Evolutionary conservation across 2,888 invertebrate genomes (phyloP), one percentile per base, ranked within the genome.

Genomic region (Mythimna pallens): DNA sequence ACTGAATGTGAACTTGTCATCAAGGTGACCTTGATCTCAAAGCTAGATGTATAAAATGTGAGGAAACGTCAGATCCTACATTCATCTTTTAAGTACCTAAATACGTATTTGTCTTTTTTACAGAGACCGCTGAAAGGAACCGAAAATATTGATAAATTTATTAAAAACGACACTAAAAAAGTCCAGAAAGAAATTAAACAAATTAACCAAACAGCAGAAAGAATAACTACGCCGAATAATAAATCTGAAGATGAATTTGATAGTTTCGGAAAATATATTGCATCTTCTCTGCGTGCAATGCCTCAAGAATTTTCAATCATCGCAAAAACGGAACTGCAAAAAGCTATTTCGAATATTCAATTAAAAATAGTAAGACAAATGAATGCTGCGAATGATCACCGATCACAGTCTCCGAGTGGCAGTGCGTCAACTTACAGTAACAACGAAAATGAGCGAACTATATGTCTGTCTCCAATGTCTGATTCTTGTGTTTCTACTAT

Each of bases 201-300:
- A 17, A 36, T 5, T 22, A 30, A 65, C 25, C 22, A 47, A 55
- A 30, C 20, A 25, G n/a, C 59, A 2, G 66, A 64, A 36, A 55
- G 20, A 12, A n/a, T 65, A 25, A 30, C 40, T 7, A 3, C 66
- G 12, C 20, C 52, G 55, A 68, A 14, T 25, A 62, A 22, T 20
- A 67, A 54, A 65, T 14, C 5, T 0, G 72, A 78, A 34, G 80
- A 80, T 17, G 80, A 80, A 14, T 80, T 72, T 36, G 81, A 82
- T 4, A 82, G 61, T 66, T 80, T 72, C 43, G 80, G 82, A 1
- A 82, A 79, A 62, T 80, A 80, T 12, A 83, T 80, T 34, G 80
- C 83, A 4, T 55, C 64, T 17, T 52, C 69, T 20, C 25, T 80
- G 3, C 78, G 80, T 20, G 43, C 73, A 50, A 79, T 80, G 80